Evolutionary conservation across 2,888 invertebrate species (phyloP), one percentile per base, ranked within the genome.

Genomic region (Tetropium fuscum): DNA sequence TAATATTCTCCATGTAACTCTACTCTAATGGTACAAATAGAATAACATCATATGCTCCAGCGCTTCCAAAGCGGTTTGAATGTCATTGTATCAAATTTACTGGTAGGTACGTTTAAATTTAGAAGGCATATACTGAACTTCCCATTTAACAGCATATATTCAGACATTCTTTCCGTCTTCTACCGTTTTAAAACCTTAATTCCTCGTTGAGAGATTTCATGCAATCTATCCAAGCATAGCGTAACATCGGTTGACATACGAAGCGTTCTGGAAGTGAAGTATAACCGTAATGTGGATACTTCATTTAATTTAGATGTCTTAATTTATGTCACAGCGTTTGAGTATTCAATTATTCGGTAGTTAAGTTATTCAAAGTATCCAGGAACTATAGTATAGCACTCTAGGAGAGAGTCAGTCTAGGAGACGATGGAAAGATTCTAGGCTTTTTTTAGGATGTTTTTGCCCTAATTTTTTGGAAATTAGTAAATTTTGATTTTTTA

Each of bases 161-260:
- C n/a, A n/a, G n/a, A n/a, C n/a, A n/a, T n/a, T n/a, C 22, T 15
- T 25, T 27, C 10, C 27, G 8, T 27, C 1, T 27, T 27, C 27
- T 27, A 3, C 27, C 10, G n/a, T 27, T 27, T n/a, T 27, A 8
- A 27, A 10, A 27, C 2, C 27, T 27, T n/a, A 27, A 27, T 27
- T 27, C 27, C 27, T 27, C 27, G 5, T 27, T 27, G 10, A 27
- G 27, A 8, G 2, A 2, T 41, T 20, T 41, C 41, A 20, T 10
- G 20, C 54, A 27, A 41, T 48, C 53, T 53, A 22, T 60, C 45
- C 45, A 38, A 55, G 64, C 58, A 53, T 63, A 60, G 58, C 55
- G 57, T 69, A 63, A 69, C 65, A 58, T 57, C 56, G 60, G 47
- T 57, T 64, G 54, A 64, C 63, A 58, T 48, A 58, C 53, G 61